Percentiles rank a stretch among this genome's conserved stretches.
phyloP scores from a whole-genome alignment of 35 echinoderm and acorn worm genomes.

The Ptychodera flava region DNA sequence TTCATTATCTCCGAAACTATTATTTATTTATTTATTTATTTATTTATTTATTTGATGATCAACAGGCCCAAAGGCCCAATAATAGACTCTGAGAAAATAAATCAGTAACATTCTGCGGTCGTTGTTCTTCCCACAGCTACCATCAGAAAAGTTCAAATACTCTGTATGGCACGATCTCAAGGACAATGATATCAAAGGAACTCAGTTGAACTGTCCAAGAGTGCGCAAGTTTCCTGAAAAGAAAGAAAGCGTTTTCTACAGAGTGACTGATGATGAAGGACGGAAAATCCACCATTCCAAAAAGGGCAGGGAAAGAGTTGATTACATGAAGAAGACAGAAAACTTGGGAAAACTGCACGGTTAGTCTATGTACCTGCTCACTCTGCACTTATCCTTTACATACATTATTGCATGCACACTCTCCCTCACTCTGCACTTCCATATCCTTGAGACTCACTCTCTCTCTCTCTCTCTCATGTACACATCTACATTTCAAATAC shows the following conservation, averaged over 20 bases:
- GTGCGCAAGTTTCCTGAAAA: conserved; percentile 58
- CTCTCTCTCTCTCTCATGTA: too few species aligned
- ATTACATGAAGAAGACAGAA: conserved; percentile 45
- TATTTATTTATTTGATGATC: too few species aligned
- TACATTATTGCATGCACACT: too few species aligned
- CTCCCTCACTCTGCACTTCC: too few species aligned
- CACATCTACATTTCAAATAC: too few species aligned
- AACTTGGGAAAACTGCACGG: conserved; percentile 72
- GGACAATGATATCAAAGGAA: conserved; percentile 65
- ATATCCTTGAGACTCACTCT: too few species aligned
- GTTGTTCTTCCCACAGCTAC: conserved; percentile 36
- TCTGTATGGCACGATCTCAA: conserved; percentile 70
- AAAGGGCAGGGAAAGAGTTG: conserved; percentile 45
- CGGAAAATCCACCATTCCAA: conserved; percentile 50
- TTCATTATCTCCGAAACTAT: too few species aligned
- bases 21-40: too few species aligned
- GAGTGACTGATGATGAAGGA: conserved; percentile 68
- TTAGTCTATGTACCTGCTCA: background rate
- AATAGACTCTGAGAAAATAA: too few species aligned
- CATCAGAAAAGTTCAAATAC: conserved; percentile 56
- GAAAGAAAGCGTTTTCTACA: conserved; percentile 79
- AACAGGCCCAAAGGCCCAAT: too few species aligned
- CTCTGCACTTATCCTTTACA: too few species aligned
- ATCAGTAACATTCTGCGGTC: too few species aligned
- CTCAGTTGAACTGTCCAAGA: conserved; percentile 52